A percentile compares a stretch with the other conserved stretches of the same genome.
phyloP scores from a whole-genome alignment of 2,888 invertebrate species.

The Agrenia bidenticulata region DNA sequence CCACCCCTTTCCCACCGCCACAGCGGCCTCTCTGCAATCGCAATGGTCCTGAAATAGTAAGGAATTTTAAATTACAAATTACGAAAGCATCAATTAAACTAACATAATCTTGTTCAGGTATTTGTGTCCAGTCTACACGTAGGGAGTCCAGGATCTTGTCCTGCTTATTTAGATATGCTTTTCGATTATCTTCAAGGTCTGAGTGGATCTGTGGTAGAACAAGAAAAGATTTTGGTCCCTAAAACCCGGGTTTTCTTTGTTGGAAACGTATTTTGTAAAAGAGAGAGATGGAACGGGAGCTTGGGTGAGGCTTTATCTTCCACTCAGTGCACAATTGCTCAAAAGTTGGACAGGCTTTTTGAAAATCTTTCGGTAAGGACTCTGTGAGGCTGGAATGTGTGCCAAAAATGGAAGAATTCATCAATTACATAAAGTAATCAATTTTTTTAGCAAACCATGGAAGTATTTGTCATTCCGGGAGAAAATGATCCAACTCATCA shows the following conservation, averaged over 20 bases:
- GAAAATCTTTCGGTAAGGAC: conserved; percentile 32
- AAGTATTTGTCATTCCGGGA: conserved; percentile 41
- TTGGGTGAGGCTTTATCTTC: conserved; percentile 2
- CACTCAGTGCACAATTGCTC: conserved; percentile 16
- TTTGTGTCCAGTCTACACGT: conserved; percentile 35
- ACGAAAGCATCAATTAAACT: too few species aligned
- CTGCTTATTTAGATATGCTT: conserved; percentile 20
- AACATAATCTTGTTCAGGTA: conserved; percentile 30
- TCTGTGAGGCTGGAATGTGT: not conserved
- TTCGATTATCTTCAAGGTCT: conserved; percentile 40
- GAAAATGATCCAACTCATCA: conserved; percentile 36
- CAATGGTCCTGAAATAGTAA: conserved; percentile 40
- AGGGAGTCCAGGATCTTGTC: conserved; percentile 20
- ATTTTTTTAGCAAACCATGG: conserved; percentile 30
- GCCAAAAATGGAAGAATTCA: not conserved
- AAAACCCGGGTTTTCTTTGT: conserved; percentile 31
- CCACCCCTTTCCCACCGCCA: conserved; percentile 23
- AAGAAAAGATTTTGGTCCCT: conserved; percentile 17
- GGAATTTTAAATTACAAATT: not conserved
- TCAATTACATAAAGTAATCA: not conserved
- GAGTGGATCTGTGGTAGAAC: conserved; percentile 31
- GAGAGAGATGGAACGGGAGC: not conserved
- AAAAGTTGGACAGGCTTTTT: conserved; percentile 31
- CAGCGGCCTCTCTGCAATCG: conserved; percentile 22
- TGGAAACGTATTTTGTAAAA: conserved; percentile 27